Conservation (phyloP, 2,888 invertebrate genomes). For the Ennomos quercinarius region DNA sequence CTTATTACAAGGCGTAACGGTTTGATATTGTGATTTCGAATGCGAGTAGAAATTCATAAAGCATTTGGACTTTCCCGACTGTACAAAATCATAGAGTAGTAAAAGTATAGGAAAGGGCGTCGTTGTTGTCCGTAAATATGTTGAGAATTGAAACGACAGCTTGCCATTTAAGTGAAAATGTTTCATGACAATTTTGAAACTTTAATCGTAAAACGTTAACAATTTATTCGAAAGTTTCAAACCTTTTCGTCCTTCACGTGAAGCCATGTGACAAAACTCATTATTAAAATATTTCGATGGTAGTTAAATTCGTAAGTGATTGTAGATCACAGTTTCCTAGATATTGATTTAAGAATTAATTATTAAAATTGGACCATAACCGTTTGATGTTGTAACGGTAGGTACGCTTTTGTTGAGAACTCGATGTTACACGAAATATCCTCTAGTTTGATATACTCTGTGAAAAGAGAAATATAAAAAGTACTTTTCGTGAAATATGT, state of each 20-base stretch:
- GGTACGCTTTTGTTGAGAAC: slow-evolving; percentile 8
- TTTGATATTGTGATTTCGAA: too few species aligned
- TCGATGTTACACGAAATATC: slow-evolving; percentile 1
- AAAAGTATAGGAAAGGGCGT: not conserved
- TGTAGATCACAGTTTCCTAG: slow-evolving; percentile 46
- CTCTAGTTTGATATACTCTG: not conserved
- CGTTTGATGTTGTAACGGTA: slow-evolving; percentile 14
- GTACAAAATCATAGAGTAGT: too few species aligned
- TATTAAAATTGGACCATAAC: slow-evolving; percentile 20
- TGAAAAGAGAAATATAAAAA: not conserved
- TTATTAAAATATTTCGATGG: slow-evolving; percentile 27
- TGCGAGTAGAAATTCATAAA: too few species aligned
- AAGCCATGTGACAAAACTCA: slow-evolving; percentile 30
- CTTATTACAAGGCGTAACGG: too few species aligned
- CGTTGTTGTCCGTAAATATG: not conserved
- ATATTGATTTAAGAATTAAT: slow-evolving; percentile 22
- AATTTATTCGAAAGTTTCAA: not conserved
- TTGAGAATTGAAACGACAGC: not conserved
- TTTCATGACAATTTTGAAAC: not conserved
- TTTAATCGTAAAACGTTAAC: not conserved
- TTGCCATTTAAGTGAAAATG: not conserved
- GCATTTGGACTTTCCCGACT: too few species aligned
- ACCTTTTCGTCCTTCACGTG: slow-evolving; percentile 1
- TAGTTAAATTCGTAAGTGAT: slow-evolving; percentile 47
- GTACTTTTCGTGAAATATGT: not conserved